Conservation (phyloP, 1,140 invertebrate species). For the Heliconius nattereri region DNA sequence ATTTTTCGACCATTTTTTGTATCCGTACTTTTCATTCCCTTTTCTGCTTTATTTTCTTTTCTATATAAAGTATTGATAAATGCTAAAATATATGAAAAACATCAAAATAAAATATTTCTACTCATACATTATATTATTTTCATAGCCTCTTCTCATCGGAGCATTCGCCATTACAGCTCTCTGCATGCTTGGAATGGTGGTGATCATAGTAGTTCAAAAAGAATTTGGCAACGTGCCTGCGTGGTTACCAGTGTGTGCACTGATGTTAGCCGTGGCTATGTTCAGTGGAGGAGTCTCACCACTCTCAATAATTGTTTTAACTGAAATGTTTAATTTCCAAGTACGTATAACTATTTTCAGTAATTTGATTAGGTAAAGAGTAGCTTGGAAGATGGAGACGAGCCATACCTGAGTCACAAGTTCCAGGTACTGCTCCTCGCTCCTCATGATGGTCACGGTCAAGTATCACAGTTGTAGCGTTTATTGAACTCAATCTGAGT, state of each 20-base stretch:
- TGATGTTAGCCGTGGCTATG: constrained; percentile 49
- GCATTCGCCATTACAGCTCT: constrained; percentile 37
- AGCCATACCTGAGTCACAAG: too few species aligned
- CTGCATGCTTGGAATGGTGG: constrained; percentile 44
- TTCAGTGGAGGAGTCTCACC: constrained; percentile 52
- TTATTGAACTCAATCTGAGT: too few species aligned
- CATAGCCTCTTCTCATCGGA: constrained; percentile 47
- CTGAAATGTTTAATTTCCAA: constrained; percentile 66
- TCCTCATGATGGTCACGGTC: too few species aligned
- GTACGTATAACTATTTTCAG: constrained; percentile 32
- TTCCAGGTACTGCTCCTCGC: too few species aligned
- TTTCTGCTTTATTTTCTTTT: too few species aligned
- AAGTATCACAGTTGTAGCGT: too few species aligned
- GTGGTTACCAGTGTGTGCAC: constrained; percentile 54
- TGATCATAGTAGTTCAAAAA: constrained; percentile 42
- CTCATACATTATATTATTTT: background rate
- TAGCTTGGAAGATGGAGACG: too few species aligned
- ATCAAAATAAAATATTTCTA: too few species aligned
- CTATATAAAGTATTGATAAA: too few species aligned
- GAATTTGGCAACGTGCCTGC: constrained; percentile 42
- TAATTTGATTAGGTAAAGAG: background rate
- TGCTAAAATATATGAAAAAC: too few species aligned
- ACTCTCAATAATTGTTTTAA: constrained; percentile 54
- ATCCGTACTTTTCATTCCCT: too few species aligned
- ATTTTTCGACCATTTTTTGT: too few species aligned